Evolutionary conservation across 1,140 invertebrate genomes (phyloP), one percentile per base, ranked within the genome.

Genomic region (Danaus melanippus): DNA sequence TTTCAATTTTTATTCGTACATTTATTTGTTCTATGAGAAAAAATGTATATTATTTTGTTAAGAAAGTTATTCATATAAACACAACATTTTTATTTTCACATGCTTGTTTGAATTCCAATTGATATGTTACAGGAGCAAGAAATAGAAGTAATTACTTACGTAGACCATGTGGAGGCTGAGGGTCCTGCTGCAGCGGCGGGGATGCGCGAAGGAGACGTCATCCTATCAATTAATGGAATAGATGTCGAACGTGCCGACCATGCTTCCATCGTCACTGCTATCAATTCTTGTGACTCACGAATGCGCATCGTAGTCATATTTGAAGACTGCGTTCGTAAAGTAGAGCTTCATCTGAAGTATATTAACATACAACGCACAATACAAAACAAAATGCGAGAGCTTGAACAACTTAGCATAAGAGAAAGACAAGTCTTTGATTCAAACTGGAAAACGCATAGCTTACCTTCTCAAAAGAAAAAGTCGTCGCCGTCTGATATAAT

Each of bases 291-390:
- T 88, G 94, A 96, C 73, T 89, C 93, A 8, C 89, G 95, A 57
- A 96, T 98, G 93, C 90, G 96, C 53, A 96, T 98, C 92, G 96
- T 98, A 1, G 96, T 98, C 0, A 91, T 97, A 3, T 98, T 97
- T 78, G 96, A 98, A 88, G 95, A 98, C 76, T 97, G 97, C 71
- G 96, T 97, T 0, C 90, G 94, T 50, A 98, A 98, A 90, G 96
- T 94, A 12, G 95, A 96, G 74, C 89, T 97, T 3, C 95, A 97
- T 72, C 96, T 97, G 89, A 91, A 95, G 45, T 97, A 96, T 67
- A 95, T 97, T 46, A 93, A 96, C 62, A 87, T 97, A 7, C 95
- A 97, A 86, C 91, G 93, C 62, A 89, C 94, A 21, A 85, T 97
- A 8, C 94, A 96, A 78, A 91, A 91, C n/a, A 96, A 96, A 79